These are phyloP conservation scores for Formica aserva DNA, from an alignment of 2,888 invertebrate species.

Conservation along the genomic window DNA sequence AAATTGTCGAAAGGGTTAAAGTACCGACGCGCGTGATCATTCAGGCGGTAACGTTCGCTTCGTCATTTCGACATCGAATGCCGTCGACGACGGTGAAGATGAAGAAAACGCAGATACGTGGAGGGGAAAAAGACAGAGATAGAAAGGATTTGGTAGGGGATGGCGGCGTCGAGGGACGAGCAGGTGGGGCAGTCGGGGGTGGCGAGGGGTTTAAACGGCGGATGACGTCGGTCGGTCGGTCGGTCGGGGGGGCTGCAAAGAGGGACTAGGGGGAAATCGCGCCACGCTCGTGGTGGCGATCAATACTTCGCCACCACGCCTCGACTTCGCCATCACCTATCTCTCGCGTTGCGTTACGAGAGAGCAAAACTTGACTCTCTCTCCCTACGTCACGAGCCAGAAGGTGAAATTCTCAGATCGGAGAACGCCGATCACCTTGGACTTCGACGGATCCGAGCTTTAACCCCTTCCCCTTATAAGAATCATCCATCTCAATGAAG, in stretches of 20 bases:
- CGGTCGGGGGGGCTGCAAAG: slow-evolving; percentile 57
- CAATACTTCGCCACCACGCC: slow-evolving; percentile 84
- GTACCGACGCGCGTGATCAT: slow-evolving; percentile 45
- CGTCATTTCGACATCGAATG: slow-evolving; percentile 67
- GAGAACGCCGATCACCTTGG: slow-evolving; percentile 53
- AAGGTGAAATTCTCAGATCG: slow-evolving; percentile 44
- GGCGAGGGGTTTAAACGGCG: slow-evolving; percentile 75
- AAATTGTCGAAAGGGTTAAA: slow-evolving; percentile 35
- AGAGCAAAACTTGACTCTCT: slow-evolving; percentile 76
- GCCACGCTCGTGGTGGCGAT: slow-evolving; percentile 76
- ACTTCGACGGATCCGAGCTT: slow-evolving; percentile 48
- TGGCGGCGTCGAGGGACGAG: slow-evolving; percentile 48
- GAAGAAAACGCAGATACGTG: slow-evolving; percentile 57
- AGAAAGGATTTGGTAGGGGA: slow-evolving; percentile 48
- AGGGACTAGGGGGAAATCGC: slow-evolving; percentile 79
- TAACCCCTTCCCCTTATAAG: slow-evolving; percentile 6
- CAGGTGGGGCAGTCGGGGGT: slow-evolving; percentile 56
- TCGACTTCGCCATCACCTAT: slow-evolving; percentile 80
- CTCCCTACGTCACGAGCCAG: slow-evolving; percentile 35
- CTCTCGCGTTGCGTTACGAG: slow-evolving; percentile 52
- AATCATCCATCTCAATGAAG: slow-evolving; percentile 9
- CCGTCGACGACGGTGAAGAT: slow-evolving; percentile 58
- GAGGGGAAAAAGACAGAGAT: slow-evolving; percentile 35
- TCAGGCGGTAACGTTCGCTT: slow-evolving; percentile 59
- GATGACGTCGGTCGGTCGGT: slow-evolving; percentile 79